phyloP scores from a whole-genome alignment of 2,113 vertebrate genomes.

The Puma concolor region DNA sequence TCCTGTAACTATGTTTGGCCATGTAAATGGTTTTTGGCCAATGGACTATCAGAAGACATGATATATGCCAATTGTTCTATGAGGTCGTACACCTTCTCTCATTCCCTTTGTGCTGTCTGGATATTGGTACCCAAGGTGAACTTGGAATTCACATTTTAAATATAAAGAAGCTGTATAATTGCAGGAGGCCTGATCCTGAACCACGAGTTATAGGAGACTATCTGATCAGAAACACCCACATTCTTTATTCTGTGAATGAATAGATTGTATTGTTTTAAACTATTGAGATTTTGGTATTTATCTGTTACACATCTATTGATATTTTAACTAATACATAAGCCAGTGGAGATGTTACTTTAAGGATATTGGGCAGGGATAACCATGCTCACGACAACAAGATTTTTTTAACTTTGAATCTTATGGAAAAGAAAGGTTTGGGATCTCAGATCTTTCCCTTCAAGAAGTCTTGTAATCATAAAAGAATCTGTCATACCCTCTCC shows the following conservation, averaged over 20 bases:
- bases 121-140: neutral
- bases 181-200: neutral
- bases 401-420: neutral
- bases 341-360: neutral
- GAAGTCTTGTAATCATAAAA: neutral
- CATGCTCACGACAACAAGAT: neutral
- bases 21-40: neutral
- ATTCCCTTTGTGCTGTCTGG: neutral
- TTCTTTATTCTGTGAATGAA: neutral
- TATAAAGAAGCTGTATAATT: neutral
- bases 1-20: neutral
- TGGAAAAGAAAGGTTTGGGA: neutral
- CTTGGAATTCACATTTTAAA: neutral
- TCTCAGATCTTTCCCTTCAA: neutral
- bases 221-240: neutral
- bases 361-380: neutral
- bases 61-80: neutral
- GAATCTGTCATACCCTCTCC: neutral
- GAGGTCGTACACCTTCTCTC: neutral
- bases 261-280: constrained; percentile 16
- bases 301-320: neutral
- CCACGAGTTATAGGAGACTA: neutral
- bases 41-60: neutral
- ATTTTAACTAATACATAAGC: neutral
- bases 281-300: neutral